These are phyloP conservation scores for Phoebastria nigripes DNA, from an alignment of 2,797 vertebrate species.

Conservation along the genomic window DNA sequence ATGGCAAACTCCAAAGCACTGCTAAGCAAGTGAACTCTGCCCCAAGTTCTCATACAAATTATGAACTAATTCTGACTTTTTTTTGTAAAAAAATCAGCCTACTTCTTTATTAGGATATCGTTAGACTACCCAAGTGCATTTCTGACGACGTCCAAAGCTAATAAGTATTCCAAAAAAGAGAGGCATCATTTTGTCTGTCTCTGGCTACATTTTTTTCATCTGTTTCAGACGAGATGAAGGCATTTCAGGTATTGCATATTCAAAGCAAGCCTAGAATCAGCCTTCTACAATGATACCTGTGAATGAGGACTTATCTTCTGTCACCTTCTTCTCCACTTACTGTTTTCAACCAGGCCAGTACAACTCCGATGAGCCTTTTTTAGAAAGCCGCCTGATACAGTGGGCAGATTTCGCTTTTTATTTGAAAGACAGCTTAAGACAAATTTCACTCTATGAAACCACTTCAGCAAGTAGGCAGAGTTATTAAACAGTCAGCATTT, in stretches of 20 bases:
- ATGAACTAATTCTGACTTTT: background rate
- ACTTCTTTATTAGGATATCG: background rate
- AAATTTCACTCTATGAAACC: background rate
- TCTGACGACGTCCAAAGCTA: background rate
- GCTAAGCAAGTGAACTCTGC: background rate
- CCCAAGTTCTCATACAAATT: background rate
- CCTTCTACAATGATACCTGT: background rate
- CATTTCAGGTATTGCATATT: background rate
- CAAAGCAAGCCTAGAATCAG: background rate
- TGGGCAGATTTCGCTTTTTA: background rate
- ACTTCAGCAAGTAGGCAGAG: background rate
- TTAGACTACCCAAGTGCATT: background rate
- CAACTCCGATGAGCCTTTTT: background rate
- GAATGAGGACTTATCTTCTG: background rate
- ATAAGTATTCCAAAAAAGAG: background rate
- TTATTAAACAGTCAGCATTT: constrained; percentile 3
- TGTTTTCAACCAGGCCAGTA: background rate
- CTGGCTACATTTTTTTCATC: background rate
- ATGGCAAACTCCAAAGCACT: background rate
- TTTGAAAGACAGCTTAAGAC: background rate
- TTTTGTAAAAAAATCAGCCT: background rate
- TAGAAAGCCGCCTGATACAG: background rate
- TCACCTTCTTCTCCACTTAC: background rate
- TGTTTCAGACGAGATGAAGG: background rate
- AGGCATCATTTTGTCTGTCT: background rate